A percentile compares a stretch with the other conserved stretches of the same genome.
phyloP scores from a whole-genome alignment of 2,797 vertebrate genomes.

The Ceyx erithaca region DNA sequence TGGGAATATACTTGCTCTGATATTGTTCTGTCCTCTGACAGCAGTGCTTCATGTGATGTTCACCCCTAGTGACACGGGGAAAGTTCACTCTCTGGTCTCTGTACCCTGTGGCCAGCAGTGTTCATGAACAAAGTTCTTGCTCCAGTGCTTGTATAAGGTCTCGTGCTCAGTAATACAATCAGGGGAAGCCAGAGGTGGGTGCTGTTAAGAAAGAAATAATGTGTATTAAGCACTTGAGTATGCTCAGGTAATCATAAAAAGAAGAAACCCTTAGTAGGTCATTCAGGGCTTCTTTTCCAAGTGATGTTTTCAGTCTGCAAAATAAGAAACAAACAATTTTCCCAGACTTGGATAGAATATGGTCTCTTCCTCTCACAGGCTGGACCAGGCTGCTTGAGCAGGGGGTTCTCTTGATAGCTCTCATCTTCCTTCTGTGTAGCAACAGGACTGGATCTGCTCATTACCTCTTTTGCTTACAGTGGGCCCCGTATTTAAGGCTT shows the following conservation, averaged over 20 bases:
- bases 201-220: neutral
- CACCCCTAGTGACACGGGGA: fast-evolving
- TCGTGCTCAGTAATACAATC: neutral
- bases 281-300: neutral
- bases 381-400: neutral
- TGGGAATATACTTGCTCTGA: neutral
- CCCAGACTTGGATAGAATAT: neutral
- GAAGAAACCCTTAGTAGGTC: neutral
- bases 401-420: neutral
- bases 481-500: neutral
- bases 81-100: neutral
- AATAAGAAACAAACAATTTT: neutral
- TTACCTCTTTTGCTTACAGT: neutral
- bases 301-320: neutral
- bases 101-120: neutral
- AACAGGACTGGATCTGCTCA: neutral
- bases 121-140: neutral
- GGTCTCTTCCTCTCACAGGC: neutral
- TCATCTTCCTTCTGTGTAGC: neutral
- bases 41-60: fast-evolving
- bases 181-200: neutral
- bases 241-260: neutral
- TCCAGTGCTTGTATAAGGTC: neutral
- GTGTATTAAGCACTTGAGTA: neutral
- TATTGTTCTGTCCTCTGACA: neutral